These are phyloP conservation scores for Euzophera pinguis DNA, from an alignment of 2,888 invertebrate species.

Conservation along the genomic window DNA sequence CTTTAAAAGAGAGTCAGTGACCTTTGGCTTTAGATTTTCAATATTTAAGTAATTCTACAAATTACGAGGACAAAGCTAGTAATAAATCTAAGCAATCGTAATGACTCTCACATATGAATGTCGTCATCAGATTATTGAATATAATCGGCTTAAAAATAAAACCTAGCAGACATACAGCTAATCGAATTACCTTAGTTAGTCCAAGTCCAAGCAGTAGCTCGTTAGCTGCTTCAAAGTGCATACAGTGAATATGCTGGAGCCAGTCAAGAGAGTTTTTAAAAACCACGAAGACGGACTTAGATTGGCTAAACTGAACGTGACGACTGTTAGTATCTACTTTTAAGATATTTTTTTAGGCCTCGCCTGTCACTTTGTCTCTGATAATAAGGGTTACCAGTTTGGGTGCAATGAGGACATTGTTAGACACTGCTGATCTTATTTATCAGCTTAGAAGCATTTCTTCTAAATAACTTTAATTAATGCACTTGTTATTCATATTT, in stretches of 20 bases:
- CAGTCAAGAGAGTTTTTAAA: slow-evolving; percentile 39
- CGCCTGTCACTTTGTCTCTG: too few relatives aligned
- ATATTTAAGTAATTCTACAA: too few relatives aligned
- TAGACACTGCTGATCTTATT: too few relatives aligned
- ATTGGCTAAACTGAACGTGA: slow-evolving; percentile 44
- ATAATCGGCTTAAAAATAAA: slow-evolving; percentile 30
- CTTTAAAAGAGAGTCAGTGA: too few relatives aligned
- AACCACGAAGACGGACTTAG: slow-evolving; percentile 45
- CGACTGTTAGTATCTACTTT: slow-evolving; percentile 39
- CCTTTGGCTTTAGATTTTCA: too few relatives aligned
- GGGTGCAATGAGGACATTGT: too few relatives aligned
- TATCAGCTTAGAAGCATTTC: too few relatives aligned
- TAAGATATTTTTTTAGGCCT: too few relatives aligned
- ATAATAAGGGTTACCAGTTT: too few relatives aligned
- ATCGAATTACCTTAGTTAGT: slow-evolving; percentile 13
- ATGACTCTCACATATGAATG: neutral
- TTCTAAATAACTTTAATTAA: neutral
- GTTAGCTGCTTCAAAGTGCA: neutral
- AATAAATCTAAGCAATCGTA: too few relatives aligned
- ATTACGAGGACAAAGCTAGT: too few relatives aligned
- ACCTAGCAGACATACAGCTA: neutral
- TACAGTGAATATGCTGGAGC: slow-evolving; percentile 33
- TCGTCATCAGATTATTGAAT: neutral
- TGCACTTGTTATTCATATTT: slow-evolving; percentile 19
- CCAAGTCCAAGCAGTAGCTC: slow-evolving; percentile 12